These are phyloP conservation scores for Steinernema hermaphroditum DNA, from an alignment of 2,888 invertebrate species.

Conservation along the genomic window DNA sequence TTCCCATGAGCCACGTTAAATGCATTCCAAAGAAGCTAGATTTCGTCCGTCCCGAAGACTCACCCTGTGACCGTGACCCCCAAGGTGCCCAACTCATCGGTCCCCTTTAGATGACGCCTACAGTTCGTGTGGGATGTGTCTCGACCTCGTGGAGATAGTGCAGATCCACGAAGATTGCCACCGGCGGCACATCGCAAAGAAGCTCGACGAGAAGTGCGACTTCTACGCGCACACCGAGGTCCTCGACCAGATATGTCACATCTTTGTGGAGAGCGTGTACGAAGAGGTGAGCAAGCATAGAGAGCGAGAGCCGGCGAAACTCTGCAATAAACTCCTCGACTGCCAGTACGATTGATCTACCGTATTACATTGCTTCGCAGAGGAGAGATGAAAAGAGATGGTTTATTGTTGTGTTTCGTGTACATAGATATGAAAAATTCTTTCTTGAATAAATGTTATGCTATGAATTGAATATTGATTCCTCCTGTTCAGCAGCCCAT, in stretches of 20 bases:
- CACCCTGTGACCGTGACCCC: not conserved
- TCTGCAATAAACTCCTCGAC: not conserved
- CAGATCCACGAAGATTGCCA: not conserved
- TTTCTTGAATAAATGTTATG: too few species aligned
- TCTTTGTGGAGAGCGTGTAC: slow-evolving; percentile 10
- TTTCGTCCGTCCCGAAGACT: not conserved
- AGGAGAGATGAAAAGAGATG: too few species aligned
- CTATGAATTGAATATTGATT: too few species aligned
- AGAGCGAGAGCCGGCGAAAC: not conserved
- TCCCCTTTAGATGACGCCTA: not conserved
- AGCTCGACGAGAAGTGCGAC: not conserved
- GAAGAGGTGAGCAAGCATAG: not conserved
- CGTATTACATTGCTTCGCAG: too few species aligned
- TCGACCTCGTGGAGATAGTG: slow-evolving; percentile 8
- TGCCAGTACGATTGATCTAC: not conserved
- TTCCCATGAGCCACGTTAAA: not conserved
- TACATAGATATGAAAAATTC: too few species aligned
- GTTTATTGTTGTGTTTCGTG: too few species aligned
- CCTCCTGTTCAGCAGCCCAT: too few species aligned
- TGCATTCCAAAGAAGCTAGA: not conserved
- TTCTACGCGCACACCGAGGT: not conserved
- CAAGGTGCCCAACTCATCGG: not conserved
- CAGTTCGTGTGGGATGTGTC: slow-evolving; percentile 13
- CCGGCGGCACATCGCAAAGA: not conserved
- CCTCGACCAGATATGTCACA: slow-evolving; percentile 11